A percentile compares a stretch with the other conserved stretches of the same genome.
Evolutionary conservation across 92 coral and sea anemone species (phyloP).

Genomic region (Siderastrea siderea): DNA sequence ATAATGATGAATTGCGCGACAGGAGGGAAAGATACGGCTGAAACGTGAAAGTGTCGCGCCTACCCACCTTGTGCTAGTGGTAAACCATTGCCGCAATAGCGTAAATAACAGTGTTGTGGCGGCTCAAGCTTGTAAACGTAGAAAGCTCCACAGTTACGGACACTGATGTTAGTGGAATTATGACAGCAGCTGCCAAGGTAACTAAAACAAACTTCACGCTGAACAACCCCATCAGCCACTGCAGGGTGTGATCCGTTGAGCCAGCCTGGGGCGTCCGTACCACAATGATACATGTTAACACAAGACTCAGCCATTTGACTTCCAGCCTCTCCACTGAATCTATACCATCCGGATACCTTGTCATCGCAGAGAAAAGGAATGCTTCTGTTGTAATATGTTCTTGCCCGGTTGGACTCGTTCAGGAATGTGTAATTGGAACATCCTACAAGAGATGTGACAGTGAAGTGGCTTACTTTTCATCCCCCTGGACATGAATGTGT

Average conservation of each 20-base stretch:
- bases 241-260: slow-evolving; percentile 21
- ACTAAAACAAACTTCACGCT: not conserved
- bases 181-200: too few relatives aligned
- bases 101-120: too few relatives aligned
- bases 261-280: slow-evolving; percentile 38
- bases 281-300: not conserved
- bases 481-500: too few relatives aligned
- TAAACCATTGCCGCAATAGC: too few relatives aligned
- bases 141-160: too few relatives aligned
- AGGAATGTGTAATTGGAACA: slow-evolving; percentile 8
- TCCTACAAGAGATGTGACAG: not conserved
- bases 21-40: too few relatives aligned
- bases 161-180: too few relatives aligned
- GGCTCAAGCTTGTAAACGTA: too few relatives aligned
- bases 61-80: too few relatives aligned
- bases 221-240: slow-evolving; percentile 23
- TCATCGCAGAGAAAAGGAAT: not conserved
- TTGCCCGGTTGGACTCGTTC: not conserved
- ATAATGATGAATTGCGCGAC: too few relatives aligned
- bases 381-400: not conserved
- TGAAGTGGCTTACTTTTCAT: too few relatives aligned
- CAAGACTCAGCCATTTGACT: slow-evolving; percentile 9
- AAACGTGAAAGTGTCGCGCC: too few relatives aligned
- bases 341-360: slow-evolving; percentile 14
- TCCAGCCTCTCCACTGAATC: slow-evolving; percentile 41